Evolutionary conservation across 2,113 vertebrate genomes (phyloP).

Genomic region (Isurus oxyrinchus): DNA sequence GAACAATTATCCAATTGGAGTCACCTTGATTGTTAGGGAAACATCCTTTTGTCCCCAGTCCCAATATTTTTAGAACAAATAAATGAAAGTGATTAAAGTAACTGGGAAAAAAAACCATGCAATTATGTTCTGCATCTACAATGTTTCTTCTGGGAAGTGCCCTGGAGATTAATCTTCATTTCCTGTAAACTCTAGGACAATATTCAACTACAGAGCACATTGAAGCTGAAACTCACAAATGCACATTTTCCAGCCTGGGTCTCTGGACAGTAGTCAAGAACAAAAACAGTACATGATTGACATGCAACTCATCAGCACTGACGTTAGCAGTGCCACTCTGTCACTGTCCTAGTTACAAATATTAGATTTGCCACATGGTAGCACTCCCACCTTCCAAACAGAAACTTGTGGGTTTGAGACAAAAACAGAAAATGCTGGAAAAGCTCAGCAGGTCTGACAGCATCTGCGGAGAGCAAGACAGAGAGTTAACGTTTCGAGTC

Average conservation of each 20-base stretch:
- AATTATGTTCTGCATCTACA: too few species aligned
- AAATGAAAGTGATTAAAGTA: not conserved
- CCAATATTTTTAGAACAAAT: not conserved
- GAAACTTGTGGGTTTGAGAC: not conserved
- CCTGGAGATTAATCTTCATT: not conserved
- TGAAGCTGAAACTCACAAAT: not conserved
- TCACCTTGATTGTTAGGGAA: not conserved
- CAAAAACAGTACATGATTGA: not conserved
- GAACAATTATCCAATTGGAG: too few species aligned
- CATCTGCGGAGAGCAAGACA: too few species aligned
- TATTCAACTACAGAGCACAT: not conserved
- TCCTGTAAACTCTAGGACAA: not conserved
- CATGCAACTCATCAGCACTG: not conserved
- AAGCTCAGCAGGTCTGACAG: too few species aligned
- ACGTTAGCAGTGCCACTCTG: not conserved
- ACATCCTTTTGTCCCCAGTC: not conserved
- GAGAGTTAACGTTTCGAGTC: too few species aligned
- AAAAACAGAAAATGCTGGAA: too few species aligned
- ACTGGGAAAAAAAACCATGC: too few species aligned
- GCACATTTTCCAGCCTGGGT: not conserved
- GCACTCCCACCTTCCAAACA: not conserved
- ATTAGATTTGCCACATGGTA: not conserved
- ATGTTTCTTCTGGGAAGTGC: not conserved
- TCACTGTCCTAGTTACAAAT: not conserved
- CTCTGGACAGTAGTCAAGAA: not conserved